phyloP scores from a whole-genome alignment of 2,113 vertebrate species.

The Gobius niger region DNA sequence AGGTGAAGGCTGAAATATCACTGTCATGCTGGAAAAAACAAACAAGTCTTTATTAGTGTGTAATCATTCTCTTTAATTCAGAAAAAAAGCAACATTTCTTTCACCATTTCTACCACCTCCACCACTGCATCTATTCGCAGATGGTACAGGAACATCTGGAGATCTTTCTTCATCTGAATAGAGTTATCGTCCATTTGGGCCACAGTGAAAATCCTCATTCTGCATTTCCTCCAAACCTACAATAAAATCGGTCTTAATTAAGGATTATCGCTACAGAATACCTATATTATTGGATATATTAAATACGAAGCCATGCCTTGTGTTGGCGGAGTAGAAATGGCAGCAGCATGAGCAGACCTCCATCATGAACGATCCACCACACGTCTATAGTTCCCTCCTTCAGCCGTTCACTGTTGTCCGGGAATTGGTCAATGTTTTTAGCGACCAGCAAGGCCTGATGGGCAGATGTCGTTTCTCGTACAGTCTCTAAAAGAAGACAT shows the following conservation, averaged over 20 bases:
- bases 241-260: background rate
- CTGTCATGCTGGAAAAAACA: slow-evolving; percentile 82
- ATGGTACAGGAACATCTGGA: slow-evolving; percentile 93
- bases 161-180: slow-evolving; percentile 97
- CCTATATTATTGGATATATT: background rate
- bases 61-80: background rate
- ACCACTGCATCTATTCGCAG: slow-evolving; percentile 90
- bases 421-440: slow-evolving; percentile 92
- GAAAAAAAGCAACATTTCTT: slow-evolving; percentile 9
- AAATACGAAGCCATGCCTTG: slow-evolving; percentile 77
- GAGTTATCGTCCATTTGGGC: slow-evolving; percentile 96
- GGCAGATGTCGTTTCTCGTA: slow-evolving; percentile 89
- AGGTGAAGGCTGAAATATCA: slow-evolving; percentile 95
- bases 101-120: slow-evolving; percentile 97
- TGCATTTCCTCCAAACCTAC: slow-evolving; percentile 94
- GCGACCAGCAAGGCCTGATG: slow-evolving; percentile 92
- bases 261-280: background rate
- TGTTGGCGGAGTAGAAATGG: slow-evolving; percentile 92
- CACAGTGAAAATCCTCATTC: slow-evolving; percentile 95
- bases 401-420: slow-evolving; percentile 85
- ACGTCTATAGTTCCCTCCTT: slow-evolving; percentile 86
- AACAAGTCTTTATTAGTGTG: background rate
- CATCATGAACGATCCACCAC: slow-evolving; percentile 98
- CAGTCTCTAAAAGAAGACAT: slow-evolving; percentile 77
- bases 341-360: slow-evolving; percentile 93